Conservation (phyloP, 1,140 invertebrate genomes). For the Coelopa frigida region DNA sequence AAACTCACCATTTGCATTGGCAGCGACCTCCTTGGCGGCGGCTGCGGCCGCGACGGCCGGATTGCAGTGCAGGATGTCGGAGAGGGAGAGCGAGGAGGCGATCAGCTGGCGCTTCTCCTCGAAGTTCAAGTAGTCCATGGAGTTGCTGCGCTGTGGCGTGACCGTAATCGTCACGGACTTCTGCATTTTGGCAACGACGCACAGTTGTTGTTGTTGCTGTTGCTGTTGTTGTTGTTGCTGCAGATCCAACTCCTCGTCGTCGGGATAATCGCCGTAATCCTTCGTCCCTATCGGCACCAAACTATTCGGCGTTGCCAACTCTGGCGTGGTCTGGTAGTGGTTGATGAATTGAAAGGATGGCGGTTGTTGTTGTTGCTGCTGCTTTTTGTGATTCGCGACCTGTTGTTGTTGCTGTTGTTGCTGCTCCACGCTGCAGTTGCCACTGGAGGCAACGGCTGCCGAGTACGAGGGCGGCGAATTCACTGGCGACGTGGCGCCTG, state of each 20-base stretch:
- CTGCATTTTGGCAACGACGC: slow-evolving; percentile 46
- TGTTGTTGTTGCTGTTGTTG: too few species aligned
- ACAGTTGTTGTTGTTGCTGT: slow-evolving; percentile 30
- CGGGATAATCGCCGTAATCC: slow-evolving; percentile 1
- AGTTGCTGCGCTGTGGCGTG: slow-evolving; percentile 68
- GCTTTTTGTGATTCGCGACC: too few species aligned
- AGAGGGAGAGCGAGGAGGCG: slow-evolving; percentile 75
- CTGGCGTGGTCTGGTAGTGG: slow-evolving; percentile 14
- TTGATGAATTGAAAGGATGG: slow-evolving; percentile 15
- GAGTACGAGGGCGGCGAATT: slow-evolving; percentile 13
- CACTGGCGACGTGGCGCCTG: slow-evolving; percentile 9
- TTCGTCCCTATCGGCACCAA: background rate
- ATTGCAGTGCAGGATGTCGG: slow-evolving; percentile 73
- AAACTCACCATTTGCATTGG: slow-evolving; percentile 25
- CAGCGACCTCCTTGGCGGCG: slow-evolving; percentile 16
- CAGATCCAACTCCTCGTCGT: slow-evolving; percentile 14
- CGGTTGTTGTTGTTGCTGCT: too few species aligned
- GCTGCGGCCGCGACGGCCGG: slow-evolving; percentile 52
- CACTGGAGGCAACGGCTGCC: slow-evolving; percentile 11
- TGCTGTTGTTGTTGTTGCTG: slow-evolving; percentile 26
- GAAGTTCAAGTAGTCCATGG: slow-evolving; percentile 82
- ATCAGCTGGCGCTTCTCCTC: slow-evolving; percentile 84
- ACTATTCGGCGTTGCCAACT: background rate
- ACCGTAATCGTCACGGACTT: slow-evolving; percentile 58
- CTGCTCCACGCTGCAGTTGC: background rate